phyloP scores from a whole-genome alignment of 2,797 vertebrate genomes.

The Discoglossus pictus region DNA sequence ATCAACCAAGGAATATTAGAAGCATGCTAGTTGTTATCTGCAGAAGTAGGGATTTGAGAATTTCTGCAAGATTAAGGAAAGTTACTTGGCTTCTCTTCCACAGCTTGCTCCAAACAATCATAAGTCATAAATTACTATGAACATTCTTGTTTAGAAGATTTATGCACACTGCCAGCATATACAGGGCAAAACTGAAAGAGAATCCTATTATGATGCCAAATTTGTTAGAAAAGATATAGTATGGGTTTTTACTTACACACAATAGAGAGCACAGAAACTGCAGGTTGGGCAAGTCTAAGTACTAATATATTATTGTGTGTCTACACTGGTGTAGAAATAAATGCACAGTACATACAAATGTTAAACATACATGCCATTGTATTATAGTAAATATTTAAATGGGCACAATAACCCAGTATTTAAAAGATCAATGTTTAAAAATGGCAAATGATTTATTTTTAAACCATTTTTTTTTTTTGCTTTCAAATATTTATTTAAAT shows the following conservation, averaged over 20 bases:
- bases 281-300: slow-evolving; percentile 33
- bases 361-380: slow-evolving; percentile 1
- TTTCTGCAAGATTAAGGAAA: slow-evolving; percentile 31
- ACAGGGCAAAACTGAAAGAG: slow-evolving; percentile 42
- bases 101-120: slow-evolving; percentile 43
- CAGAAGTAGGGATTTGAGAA: slow-evolving; percentile 15
- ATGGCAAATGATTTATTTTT: too few relatives aligned
- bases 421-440: slow-evolving; percentile 12
- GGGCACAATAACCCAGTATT: not conserved
- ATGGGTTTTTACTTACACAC: slow-evolving; percentile 43
- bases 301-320: slow-evolving; percentile 44
- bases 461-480: too few relatives aligned
- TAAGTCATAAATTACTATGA: slow-evolving; percentile 52
- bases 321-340: slow-evolving; percentile 22
- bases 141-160: slow-evolving; percentile 51
- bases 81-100: slow-evolving; percentile 41
- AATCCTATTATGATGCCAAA: slow-evolving; percentile 50
- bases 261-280: slow-evolving; percentile 45
- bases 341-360: slow-evolving; percentile 38
- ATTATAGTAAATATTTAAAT: slow-evolving; percentile 29
- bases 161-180: slow-evolving; percentile 44
- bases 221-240: slow-evolving; percentile 50
- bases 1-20: slow-evolving; percentile 2
- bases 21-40: slow-evolving; percentile 21
- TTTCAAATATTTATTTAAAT: too few relatives aligned